A percentile compares a stretch with the other conserved stretches of the same genome.
These are phyloP conservation scores for Drosophila auraria DNA, from an alignment of 1,140 invertebrate species.

Conservation along the genomic window DNA sequence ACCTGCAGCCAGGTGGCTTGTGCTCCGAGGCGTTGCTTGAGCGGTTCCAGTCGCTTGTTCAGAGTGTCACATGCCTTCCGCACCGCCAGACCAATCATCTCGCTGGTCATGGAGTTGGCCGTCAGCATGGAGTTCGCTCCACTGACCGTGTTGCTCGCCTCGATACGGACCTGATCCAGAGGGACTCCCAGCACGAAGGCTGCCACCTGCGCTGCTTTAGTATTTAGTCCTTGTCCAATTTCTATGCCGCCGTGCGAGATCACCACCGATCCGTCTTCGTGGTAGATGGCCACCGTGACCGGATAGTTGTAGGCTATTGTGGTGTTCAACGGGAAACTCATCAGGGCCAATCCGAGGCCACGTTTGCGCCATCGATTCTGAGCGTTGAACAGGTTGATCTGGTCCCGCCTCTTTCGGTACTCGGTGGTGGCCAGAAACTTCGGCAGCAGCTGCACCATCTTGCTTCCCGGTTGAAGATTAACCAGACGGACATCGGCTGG, in stretches of 20 bases:
- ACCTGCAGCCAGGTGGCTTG: slow-evolving; percentile 89
- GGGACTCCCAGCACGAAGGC: slow-evolving; percentile 91
- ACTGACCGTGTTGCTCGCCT: slow-evolving; percentile 88
- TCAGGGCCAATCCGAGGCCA: slow-evolving; percentile 87
- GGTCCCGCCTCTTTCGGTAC: slow-evolving; percentile 86
- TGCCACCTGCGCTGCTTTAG: slow-evolving; percentile 90
- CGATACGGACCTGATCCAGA: slow-evolving; percentile 89
- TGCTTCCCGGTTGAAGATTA: slow-evolving; percentile 87
- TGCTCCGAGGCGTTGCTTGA: slow-evolving; percentile 86
- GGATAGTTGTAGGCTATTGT: slow-evolving; percentile 86
- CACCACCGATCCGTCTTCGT: slow-evolving; percentile 89
- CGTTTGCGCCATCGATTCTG: slow-evolving; percentile 90
- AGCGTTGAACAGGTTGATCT: slow-evolving; percentile 87
- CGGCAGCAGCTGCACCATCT: slow-evolving; percentile 80
- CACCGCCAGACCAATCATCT: slow-evolving; percentile 88
- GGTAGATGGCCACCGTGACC: slow-evolving; percentile 88
- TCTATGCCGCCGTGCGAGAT: slow-evolving; percentile 90
- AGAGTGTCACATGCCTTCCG: slow-evolving; percentile 89
- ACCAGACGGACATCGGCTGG: slow-evolving; percentile 88
- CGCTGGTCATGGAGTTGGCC: slow-evolving; percentile 90
- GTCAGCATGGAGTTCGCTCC: slow-evolving; percentile 88
- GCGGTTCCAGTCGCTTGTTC: slow-evolving; percentile 87
- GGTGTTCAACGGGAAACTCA: slow-evolving; percentile 87
- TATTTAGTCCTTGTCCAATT: slow-evolving; percentile 91
- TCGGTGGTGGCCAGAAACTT: slow-evolving; percentile 78